Evolutionary conservation across 2,113 vertebrate species (phyloP), one percentile per base, ranked within the genome.

Genomic region (Cariama cristata): DNA sequence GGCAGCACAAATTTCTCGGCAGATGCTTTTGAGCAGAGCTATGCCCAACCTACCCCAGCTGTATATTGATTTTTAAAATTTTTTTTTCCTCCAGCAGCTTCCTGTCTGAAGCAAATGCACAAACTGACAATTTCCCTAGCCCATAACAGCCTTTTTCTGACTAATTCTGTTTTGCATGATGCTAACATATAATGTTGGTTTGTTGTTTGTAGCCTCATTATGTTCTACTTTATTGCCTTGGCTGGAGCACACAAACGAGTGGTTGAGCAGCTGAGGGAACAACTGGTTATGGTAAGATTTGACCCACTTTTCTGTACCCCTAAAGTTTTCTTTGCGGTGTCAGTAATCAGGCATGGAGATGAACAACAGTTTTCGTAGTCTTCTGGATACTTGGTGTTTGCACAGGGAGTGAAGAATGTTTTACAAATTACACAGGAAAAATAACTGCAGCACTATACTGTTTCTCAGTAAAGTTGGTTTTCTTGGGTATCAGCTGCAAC

Each of bases 141-240:
- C 17, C 3, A 0, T 49, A 80, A 47, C 28, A 79, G 27, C 26
- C 21, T 52, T 88, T 53, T 47, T 33, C 9, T 82, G 27, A 32
- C 44, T 42, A 27, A 52, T 27, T 40, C 20, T 58, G 45, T 59
- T 67, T 64, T 49, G 7, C 4, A 4, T n/a, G 17, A 27, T n/a
- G 4, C 27, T n/a, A 19, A 56, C 4, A 6, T 76, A 11, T 7
- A n/a, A 8, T 72, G 52, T 89, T 89, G 53, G 40, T 79, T 93
- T 49, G 85, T 80, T 69, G 11, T 63, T 97, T 97, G 32, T 98
- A 99, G 99, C 97, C 98, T 99, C 44, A 7, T 99, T 59, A 99
- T 99, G 99, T 99, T 99, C 95, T 99, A 99, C 93, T 97, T 99
- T 86, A 98, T 99, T 14, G 99, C 99, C 14, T 94, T 99, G 58